Evolutionary conservation across 2,888 invertebrate genomes (phyloP).

Genomic region (Spilarctia lutea): DNA sequence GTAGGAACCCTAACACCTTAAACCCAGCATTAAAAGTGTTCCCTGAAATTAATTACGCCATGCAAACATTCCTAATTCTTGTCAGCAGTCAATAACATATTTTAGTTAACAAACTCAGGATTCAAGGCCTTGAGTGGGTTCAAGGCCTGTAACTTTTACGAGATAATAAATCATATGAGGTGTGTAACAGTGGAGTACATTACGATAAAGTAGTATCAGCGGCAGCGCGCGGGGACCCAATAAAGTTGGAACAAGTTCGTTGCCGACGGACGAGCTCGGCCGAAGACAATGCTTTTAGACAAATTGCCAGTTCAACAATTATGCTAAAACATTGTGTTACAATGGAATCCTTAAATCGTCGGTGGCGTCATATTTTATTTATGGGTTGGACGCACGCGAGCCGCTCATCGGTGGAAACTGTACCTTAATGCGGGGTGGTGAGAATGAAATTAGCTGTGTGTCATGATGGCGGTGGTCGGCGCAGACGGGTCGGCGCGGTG

Average conservation of each 20-base stretch:
- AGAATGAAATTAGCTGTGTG: constrained; percentile 9
- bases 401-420: constrained; percentile 10
- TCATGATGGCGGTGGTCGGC: neutral
- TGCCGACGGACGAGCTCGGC: constrained; percentile 14
- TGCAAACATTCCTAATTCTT: neutral
- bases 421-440: neutral
- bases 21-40: too few species aligned
- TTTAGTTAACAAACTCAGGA: neutral
- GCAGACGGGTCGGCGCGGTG: constrained; percentile 39
- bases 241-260: constrained; percentile 1
- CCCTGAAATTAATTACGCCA: neutral
- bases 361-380: constrained; percentile 57
- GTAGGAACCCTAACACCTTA: too few species aligned
- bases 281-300: constrained; percentile 18
- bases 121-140: neutral
- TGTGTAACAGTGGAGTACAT: neutral
- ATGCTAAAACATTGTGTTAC: constrained; percentile 43
- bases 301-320: constrained; percentile 26
- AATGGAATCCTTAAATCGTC: constrained; percentile 52
- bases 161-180: constrained; percentile 9
- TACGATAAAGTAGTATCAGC: constrained; percentile 6
- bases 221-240: neutral
- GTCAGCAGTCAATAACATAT: neutral
- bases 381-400: constrained; percentile 29
- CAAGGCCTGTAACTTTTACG: neutral